phyloP scores from a whole-genome alignment of 1,140 invertebrate species.

The Drosophila yakuba region DNA sequence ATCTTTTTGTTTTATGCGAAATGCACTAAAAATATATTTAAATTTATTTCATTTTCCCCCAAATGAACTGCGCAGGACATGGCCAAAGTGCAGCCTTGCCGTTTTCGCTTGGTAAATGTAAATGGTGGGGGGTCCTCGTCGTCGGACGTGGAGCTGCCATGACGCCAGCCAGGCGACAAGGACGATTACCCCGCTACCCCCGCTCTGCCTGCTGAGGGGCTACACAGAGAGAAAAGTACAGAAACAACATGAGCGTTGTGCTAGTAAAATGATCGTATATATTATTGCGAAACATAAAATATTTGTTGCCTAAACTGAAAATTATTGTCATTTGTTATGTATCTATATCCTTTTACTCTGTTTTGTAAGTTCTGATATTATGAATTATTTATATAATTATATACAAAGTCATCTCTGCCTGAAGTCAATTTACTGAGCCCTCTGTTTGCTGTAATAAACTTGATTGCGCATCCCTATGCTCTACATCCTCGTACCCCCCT shows the following conservation, averaged over 20 bases:
- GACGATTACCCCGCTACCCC: conserved; percentile 22
- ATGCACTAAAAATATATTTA: conserved; percentile 84
- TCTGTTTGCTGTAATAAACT: conserved; percentile 69
- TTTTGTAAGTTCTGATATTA: background rate
- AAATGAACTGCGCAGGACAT: conserved; percentile 73
- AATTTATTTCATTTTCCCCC: conserved; percentile 80
- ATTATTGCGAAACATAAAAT: no score
- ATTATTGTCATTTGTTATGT: no score
- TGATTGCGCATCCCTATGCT: conserved; percentile 76
- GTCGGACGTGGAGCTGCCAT: conserved; percentile 40
- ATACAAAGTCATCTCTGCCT: background rate
- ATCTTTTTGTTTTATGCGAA: conserved; percentile 82
- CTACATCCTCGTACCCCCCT: conserved; percentile 17
- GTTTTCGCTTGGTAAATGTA: conserved; percentile 17
- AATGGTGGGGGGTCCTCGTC: conserved; percentile 4
- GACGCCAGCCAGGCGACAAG: conserved; percentile 75
- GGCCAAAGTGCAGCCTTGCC: conserved; percentile 44
- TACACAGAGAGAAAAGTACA: conserved; percentile 6
- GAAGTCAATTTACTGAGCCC: conserved; percentile 1
- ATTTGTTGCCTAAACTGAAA: no score
- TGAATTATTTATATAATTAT: background rate
- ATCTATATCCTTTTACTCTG: no score
- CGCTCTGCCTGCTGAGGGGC: background rate
- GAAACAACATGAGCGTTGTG: background rate
- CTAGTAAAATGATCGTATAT: background rate